Percentiles rank a stretch among this genome's conserved stretches.
phyloP scores from a whole-genome alignment of 2,113 vertebrate genomes.

The Raphicerus campestris region DNA sequence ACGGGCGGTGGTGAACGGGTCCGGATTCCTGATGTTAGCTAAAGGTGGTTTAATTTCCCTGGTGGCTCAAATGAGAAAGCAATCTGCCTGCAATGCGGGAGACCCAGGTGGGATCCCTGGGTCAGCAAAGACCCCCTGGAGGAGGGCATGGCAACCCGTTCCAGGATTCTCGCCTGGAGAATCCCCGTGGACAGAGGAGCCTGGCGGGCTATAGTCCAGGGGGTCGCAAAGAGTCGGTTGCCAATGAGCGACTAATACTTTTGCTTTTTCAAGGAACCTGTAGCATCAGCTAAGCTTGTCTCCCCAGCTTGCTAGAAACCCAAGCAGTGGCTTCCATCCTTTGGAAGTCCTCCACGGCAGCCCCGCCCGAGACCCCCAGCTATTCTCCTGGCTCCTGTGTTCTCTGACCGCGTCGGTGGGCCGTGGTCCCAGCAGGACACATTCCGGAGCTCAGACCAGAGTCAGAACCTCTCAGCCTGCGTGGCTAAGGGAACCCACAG shows the following conservation, averaged over 20 bases:
- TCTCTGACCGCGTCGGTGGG: rapidly evolving
- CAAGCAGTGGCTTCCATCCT: neutral
- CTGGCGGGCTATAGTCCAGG: neutral
- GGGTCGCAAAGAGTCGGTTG: neutral
- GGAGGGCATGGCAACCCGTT: neutral
- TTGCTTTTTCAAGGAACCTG: neutral
- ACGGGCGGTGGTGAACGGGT: rapidly evolving
- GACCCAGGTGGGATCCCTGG: neutral
- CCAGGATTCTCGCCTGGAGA: rapidly evolving
- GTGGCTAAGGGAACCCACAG: rapidly evolving
- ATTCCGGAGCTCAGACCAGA: neutral
- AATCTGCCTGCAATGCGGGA: neutral
- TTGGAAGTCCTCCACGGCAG: neutral
- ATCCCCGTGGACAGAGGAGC: neutral
- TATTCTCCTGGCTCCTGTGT: rapidly evolving
- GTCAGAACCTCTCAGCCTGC: neutral
- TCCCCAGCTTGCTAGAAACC: neutral
- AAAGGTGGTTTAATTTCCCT: neutral
- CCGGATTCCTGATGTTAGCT: rapidly evolving
- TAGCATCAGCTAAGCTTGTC: rapidly evolving
- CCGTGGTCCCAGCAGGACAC: rapidly evolving
- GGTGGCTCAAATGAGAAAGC: neutral
- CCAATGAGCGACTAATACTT: neutral
- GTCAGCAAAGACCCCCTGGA: neutral
- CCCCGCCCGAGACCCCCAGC: rapidly evolving